Conservation (phyloP, 2,888 invertebrate genomes). For the Polymixis lichenea region DNA sequence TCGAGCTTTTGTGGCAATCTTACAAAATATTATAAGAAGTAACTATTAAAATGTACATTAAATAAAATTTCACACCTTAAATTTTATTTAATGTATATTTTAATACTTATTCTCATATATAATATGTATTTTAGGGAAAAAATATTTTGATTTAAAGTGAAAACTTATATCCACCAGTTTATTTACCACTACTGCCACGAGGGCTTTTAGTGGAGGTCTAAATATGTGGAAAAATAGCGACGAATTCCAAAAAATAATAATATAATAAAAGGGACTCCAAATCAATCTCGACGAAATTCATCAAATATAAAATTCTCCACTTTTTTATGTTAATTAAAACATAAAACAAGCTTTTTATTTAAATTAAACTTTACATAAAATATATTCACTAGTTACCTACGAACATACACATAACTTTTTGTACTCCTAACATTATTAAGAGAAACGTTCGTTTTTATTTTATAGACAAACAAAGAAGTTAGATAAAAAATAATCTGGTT, state of each 20-base stretch:
- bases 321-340: not conserved
- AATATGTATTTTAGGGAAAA: not conserved
- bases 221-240: not conserved
- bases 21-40: not conserved
- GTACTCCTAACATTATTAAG: not conserved
- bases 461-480: not conserved
- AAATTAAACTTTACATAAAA: not conserved
- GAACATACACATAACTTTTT: not conserved
- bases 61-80: too few species aligned
- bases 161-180: not conserved
- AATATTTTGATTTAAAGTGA: not conserved
- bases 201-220: not conserved
- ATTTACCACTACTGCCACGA: not conserved
- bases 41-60: not conserved
- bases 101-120: too few species aligned
- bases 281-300: not conserved
- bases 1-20: not conserved
- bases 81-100: too few species aligned
- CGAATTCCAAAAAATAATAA: too few species aligned
- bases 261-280: not conserved
- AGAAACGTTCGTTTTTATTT: not conserved
- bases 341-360: not conserved
- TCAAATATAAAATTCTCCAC: not conserved
- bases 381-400: not conserved
- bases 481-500: not conserved